Base-by-base conservation (phyloP, 1,140 invertebrate genomes). In the Portunus trituberculatus region DNA sequence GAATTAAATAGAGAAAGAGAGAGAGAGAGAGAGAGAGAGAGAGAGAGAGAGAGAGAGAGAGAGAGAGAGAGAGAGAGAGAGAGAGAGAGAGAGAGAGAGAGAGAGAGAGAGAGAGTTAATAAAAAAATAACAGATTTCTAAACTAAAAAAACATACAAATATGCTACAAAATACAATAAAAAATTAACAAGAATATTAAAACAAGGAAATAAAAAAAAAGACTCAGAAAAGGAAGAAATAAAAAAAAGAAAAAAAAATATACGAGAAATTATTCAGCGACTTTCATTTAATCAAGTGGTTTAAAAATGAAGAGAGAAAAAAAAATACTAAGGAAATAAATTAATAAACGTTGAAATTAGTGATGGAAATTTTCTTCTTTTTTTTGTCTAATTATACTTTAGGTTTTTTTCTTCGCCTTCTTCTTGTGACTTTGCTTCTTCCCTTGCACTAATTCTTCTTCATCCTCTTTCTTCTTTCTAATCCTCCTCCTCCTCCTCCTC, bases 21-120 rank as follows among this genome's bases (percentile, higher is more conserved):
- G n/a, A 87, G 84, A 87, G 84, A 87, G 84, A 87, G n/a, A 87
- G 84, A 87, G 84, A 87, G 84, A 87, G 84, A 87, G 84, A 87
- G 84, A 87, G 84, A 87, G 84, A 87, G 84, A 87, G n/a, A 87
- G 84, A 87, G 84, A 87, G 84, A 87, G 84, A 87, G 84, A 87
- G 84, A 87, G 84, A 87, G 84, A 87, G 84, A 87, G 84, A 87
- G 84, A 87, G 84, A 87, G 84, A 87, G 84, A 87, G 84, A 87
- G 84, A 87, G 84, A 87, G 84, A 87, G 84, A 87, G 84, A 87
- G 84, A 87, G 84, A 87, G 84, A 87, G 84, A 87, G 84, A 87
- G 84, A 87, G 84, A 87, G 84, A 87, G 84, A 87, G 84, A 29
- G 20, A 29, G 84, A 29, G 84, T 0, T n/a, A 87, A 20, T 12